These are phyloP conservation scores for Goniozus legneri DNA, from an alignment of 1,140 invertebrate genomes.

Conservation along the genomic window DNA sequence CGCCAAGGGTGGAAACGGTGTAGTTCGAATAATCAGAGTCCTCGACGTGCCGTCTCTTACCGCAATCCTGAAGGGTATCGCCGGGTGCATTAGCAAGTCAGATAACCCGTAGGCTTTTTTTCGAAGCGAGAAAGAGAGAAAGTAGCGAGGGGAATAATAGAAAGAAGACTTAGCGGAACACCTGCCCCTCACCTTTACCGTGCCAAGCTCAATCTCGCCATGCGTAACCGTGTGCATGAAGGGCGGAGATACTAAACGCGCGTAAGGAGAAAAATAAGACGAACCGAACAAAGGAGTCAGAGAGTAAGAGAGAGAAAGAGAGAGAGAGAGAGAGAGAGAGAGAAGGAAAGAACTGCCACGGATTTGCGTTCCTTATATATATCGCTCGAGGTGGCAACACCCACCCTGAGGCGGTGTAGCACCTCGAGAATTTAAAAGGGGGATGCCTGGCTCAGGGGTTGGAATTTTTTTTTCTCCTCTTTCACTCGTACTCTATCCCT, in stretches of 20 bases:
- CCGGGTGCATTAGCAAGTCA: constrained; percentile 41
- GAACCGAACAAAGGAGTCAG: no score
- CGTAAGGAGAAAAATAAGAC: no score
- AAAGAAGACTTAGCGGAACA: no score
- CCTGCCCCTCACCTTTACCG: no score
- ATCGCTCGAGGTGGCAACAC: constrained; percentile 29
- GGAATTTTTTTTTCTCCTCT: constrained; percentile 22
- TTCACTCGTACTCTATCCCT: no score
- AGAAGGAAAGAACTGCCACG: constrained; percentile 11
- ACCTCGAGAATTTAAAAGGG: constrained; percentile 37
- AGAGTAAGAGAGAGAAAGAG: constrained; percentile 15
- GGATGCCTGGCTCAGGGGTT: constrained; percentile 19
- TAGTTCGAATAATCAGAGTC: constrained; percentile 30
- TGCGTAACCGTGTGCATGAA: no score
- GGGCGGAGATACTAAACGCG: no score
- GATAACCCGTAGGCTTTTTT: constrained; percentile 33
- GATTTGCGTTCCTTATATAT: constrained; percentile 31
- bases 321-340: constrained; percentile 8
- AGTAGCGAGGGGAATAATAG: constrained; percentile 5
- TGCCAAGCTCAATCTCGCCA: no score
- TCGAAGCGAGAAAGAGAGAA: constrained; percentile 10
- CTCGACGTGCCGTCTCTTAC: constrained; percentile 15
- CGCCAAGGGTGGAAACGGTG: constrained; percentile 5
- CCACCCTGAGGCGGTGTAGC: constrained; percentile 15
- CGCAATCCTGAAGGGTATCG: constrained; percentile 34